Evolutionary conservation across 2,888 invertebrate species (phyloP), one percentile per base, ranked within the genome.

Genomic region (Papilio elwesi): DNA sequence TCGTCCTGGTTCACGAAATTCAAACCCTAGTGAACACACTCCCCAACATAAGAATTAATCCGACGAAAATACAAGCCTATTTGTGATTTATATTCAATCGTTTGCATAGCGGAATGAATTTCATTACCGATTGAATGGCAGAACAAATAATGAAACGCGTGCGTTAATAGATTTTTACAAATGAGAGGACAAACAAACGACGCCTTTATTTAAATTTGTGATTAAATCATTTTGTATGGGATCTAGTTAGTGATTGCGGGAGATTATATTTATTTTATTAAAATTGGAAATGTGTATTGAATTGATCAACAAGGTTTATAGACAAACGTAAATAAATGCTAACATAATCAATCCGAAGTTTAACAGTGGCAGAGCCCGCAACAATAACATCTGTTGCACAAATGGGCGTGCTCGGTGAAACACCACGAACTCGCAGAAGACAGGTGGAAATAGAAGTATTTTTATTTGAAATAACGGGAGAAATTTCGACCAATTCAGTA

Each of bases 101-200:
- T 68, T 72, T 67, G 67, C 48, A 68, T 49, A 72, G 63, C 53
- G 68, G 67, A 70, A 76, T 49, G 68, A 73, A 68, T 67, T 69
- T 53, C 67, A 75, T 74, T 76, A 65, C 16, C 62, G 66, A 68
- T 65, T 74, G 70, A 73, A 74, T 69, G 71, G 67, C 69, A 43
- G 63, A 63, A 62, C 70, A 64, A 70, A 74, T 64, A 71, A 62
- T 66, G 73, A 71, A 62, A 55, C 47, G 63, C 13, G 53, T 38
- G 11, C 69, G 74, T 68, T 76, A 74, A 74, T 74, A 70, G 70
- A 71, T 73, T 73, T 72, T 72, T 72, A 63, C 68, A 72, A 68
- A 72, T 64, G 72, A 63, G 63, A 63, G 48, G 38, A 68, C 68
- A 68, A 72, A 72, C 72, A 71, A 52, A 64, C 49, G 57, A 64